A percentile compares a stretch with the other conserved stretches of the same genome.
These are phyloP conservation scores for Salticus scenicus DNA, from an alignment of 2,888 invertebrate species.

Conservation along the genomic window DNA sequence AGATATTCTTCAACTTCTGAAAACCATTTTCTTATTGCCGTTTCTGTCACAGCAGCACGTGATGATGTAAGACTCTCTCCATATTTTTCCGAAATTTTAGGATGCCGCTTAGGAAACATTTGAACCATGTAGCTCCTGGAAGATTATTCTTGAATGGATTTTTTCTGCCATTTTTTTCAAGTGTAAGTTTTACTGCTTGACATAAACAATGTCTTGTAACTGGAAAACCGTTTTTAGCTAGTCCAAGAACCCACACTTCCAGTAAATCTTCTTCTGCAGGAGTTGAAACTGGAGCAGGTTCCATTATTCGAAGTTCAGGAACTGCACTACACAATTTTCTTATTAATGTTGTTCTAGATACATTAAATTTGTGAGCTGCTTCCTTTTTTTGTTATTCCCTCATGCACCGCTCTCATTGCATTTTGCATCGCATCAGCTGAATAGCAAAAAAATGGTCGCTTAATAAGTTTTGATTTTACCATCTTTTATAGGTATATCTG, in stretches of 20 bases:
- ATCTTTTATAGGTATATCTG: too few species aligned
- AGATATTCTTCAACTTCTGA: not conserved
- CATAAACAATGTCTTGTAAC: not conserved
- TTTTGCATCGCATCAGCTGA: not conserved
- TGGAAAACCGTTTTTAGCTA: not conserved
- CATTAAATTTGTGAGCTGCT: not conserved
- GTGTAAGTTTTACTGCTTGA: not conserved
- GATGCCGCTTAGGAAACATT: not conserved
- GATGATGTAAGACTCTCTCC: not conserved
- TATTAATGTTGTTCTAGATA: not conserved
- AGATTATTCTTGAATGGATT: conserved; percentile 2
- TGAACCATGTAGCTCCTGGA: not conserved
- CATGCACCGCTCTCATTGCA: too few species aligned
- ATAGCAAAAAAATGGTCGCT: too few species aligned
- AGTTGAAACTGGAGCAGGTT: not conserved
- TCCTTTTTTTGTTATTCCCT: too few species aligned
- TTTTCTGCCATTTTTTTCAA: not conserved
- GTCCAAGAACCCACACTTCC: not conserved
- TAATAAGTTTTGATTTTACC: too few species aligned
- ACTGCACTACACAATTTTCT: not conserved
- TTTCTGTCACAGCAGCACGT: not conserved
- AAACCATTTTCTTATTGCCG: not conserved
- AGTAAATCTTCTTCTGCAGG: not conserved
- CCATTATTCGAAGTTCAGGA: not conserved
- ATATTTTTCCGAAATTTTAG: not conserved